A percentile compares a stretch with the other conserved stretches of the same genome.
phyloP scores from a whole-genome alignment of 2,888 invertebrate species.

The Cheiracanthium punctorium region DNA sequence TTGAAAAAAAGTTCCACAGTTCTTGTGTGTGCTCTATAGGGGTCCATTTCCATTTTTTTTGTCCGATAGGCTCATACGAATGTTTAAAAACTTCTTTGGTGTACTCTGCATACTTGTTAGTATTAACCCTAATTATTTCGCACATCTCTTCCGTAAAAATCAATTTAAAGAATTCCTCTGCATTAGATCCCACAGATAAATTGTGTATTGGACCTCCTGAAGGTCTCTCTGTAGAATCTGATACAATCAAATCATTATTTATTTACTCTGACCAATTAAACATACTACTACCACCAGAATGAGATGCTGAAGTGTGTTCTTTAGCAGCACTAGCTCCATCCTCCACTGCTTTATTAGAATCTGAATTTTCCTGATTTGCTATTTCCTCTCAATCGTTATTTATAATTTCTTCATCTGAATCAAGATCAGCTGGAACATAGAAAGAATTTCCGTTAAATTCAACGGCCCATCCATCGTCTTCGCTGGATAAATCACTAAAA shows the following conservation, averaged over 20 bases:
- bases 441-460: too few relatives aligned
- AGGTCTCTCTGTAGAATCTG: neutral
- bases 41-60: neutral
- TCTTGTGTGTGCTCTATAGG: neutral
- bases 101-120: conserved; percentile 6
- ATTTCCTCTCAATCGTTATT: too few relatives aligned
- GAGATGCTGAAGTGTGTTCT: too few relatives aligned
- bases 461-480: too few relatives aligned
- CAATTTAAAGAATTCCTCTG: neutral
- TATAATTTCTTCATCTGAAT: too few relatives aligned
- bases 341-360: too few relatives aligned
- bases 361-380: too few relatives aligned
- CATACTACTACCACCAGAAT: too few relatives aligned
- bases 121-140: neutral
- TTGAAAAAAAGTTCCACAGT: neutral
- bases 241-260: neutral
- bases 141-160: conserved; percentile 9
- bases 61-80: neutral
- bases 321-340: too few relatives aligned
- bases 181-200: neutral
- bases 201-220: neutral
- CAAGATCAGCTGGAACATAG: too few relatives aligned
- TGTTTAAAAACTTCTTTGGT: too few relatives aligned
- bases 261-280: neutral
- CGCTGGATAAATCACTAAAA: too few relatives aligned